phyloP scores from a whole-genome alignment of 2,888 invertebrate genomes.

The Apodemia duryi region DNA sequence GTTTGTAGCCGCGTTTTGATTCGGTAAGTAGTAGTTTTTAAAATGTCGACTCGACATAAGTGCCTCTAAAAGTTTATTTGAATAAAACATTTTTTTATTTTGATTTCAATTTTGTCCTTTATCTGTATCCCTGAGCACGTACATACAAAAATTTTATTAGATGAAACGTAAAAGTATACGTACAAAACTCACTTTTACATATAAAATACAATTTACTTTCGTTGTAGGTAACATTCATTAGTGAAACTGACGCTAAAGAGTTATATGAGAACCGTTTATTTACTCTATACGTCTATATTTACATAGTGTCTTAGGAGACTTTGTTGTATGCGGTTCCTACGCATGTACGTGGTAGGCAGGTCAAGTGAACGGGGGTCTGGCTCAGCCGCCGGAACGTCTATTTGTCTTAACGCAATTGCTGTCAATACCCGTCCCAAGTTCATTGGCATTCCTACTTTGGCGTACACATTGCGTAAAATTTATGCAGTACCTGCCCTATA shows the following conservation, averaged over 20 bases:
- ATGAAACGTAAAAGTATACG: too few relatives aligned
- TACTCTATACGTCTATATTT: constrained; percentile 60
- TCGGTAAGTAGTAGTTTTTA: too few relatives aligned
- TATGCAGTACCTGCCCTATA: constrained; percentile 60
- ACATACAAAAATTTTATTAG: too few relatives aligned
- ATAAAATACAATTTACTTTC: background rate
- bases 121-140: too few relatives aligned
- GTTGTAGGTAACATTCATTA: constrained; percentile 10
- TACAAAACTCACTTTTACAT: background rate
- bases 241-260: constrained; percentile 17
- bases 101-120: too few relatives aligned
- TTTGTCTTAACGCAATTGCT: constrained; percentile 78
- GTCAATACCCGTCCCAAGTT: constrained; percentile 76
- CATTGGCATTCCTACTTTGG: constrained; percentile 75
- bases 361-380: constrained; percentile 72
- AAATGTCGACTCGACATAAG: too few relatives aligned
- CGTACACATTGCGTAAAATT: constrained; percentile 70
- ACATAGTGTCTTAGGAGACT: constrained; percentile 70
- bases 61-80: too few relatives aligned
- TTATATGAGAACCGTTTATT: constrained; percentile 60
- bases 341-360: constrained; percentile 48
- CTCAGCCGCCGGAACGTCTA: constrained; percentile 69
- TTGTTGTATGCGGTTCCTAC: constrained; percentile 48
- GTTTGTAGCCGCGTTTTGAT: too few relatives aligned
- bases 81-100: too few relatives aligned